Conservation (phyloP, 92 coral and sea anemone species). For the Micromussa lordhowensis region DNA sequence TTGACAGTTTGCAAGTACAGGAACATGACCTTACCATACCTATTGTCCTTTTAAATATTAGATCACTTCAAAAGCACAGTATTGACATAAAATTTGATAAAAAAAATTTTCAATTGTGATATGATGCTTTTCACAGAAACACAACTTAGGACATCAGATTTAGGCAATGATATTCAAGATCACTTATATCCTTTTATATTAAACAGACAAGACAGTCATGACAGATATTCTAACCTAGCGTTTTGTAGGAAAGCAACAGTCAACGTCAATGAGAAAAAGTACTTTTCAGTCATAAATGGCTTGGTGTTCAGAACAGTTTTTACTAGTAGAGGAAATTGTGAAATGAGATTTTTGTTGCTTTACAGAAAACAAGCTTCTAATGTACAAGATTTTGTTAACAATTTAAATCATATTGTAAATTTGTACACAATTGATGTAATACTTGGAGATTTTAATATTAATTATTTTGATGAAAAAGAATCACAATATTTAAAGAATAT, state of each 20-base stretch:
- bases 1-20: background rate
- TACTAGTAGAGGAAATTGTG: too few relatives aligned
- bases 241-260: slow-evolving; percentile 31
- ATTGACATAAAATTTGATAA: too few relatives aligned
- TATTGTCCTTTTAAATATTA: slow-evolving; percentile 47
- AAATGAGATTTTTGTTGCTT: slow-evolving; percentile 10
- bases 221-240: slow-evolving; percentile 44
- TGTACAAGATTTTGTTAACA: too few relatives aligned
- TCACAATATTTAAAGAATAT: too few relatives aligned
- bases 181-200: too few relatives aligned
- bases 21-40: background rate
- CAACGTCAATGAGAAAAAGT: background rate
- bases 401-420: too few relatives aligned
- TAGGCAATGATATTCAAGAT: slow-evolving; percentile 40
- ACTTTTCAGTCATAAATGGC: too few relatives aligned
- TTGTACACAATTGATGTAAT: too few relatives aligned
- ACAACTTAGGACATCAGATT: slow-evolving; percentile 37
- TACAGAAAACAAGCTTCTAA: slow-evolving; percentile 36
- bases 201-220: slow-evolving; percentile 59
- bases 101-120: slow-evolving; percentile 53
- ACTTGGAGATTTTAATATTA: too few relatives aligned
- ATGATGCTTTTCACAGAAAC: slow-evolving; percentile 71
- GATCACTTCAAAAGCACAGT: slow-evolving; percentile 71
- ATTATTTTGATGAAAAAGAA: too few relatives aligned
- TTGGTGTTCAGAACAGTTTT: background rate